These are phyloP conservation scores for Gasterosteus aculeatus DNA, from an alignment of 2,113 vertebrate genomes.

Conservation along the genomic window DNA sequence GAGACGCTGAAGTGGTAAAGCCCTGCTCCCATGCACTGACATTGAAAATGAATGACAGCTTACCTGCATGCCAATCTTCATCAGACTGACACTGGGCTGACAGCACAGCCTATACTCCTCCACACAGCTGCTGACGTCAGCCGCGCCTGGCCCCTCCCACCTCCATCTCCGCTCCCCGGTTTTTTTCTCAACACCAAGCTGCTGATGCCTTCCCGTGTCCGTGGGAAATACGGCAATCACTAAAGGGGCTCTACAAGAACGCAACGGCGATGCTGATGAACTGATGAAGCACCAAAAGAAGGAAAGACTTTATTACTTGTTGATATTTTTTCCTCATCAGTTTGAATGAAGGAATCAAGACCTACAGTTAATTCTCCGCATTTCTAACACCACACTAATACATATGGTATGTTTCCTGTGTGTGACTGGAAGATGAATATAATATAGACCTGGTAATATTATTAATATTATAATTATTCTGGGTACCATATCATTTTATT, in stretches of 20 bases:
- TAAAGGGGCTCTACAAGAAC: not conserved
- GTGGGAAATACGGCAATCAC: constrained; percentile 69
- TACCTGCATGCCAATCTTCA: constrained; percentile 99
- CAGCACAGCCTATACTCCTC: constrained; percentile 97
- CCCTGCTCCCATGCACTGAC: constrained; percentile 83
- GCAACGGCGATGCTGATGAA: not conserved
- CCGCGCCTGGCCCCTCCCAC: constrained; percentile 80
- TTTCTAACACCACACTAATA: not conserved
- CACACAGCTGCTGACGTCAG: constrained; percentile 86
- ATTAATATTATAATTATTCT: not conserved
- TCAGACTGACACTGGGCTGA: constrained; percentile 98
- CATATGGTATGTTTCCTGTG: not conserved
- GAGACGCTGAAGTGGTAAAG: constrained; percentile 73
- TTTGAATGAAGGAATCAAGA: not conserved
- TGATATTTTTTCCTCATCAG: not conserved
- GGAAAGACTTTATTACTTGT: not conserved
- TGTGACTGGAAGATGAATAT: not conserved
- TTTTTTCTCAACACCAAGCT: constrained; percentile 51
- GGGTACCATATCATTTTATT: not conserved
- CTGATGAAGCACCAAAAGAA: not conserved
- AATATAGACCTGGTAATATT: not conserved
- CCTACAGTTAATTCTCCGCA: no score
- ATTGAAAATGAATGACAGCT: constrained; percentile 98
- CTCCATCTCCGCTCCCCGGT: constrained; percentile 68
- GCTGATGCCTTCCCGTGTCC: constrained; percentile 74